Evolutionary conservation across 2,113 vertebrate genomes (phyloP).

Genomic region (Theristicus caerulescens): DNA sequence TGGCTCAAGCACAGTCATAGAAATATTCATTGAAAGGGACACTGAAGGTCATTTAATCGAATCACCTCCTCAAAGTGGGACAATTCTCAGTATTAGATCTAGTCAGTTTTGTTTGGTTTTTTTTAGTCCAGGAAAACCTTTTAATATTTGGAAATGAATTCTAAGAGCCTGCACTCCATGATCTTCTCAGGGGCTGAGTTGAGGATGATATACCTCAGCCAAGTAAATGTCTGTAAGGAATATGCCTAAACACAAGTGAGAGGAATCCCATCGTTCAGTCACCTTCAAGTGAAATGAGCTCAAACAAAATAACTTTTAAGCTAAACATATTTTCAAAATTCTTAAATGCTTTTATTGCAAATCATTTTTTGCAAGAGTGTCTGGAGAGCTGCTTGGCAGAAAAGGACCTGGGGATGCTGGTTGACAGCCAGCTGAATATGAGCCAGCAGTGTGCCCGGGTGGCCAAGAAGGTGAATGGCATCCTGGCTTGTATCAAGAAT

Average conservation of each 20-base stretch:
- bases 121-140: neutral
- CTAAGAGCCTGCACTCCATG: neutral
- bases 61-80: neutral
- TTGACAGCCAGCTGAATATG: too few relatives aligned
- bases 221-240: neutral
- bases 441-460: too few relatives aligned
- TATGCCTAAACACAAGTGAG: neutral
- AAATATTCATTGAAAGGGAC: neutral
- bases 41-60: neutral
- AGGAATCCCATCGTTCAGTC: neutral
- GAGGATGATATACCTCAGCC: neutral
- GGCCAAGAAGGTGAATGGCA: too few relatives aligned
- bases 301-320: neutral
- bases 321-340: neutral
- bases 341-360: neutral
- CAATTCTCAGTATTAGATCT: neutral
- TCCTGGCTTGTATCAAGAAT: too few relatives aligned
- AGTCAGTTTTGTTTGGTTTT: neutral
- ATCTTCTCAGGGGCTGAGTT: neutral
- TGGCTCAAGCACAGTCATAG: neutral
- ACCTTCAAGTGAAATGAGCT: neutral
- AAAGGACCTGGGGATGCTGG: too few relatives aligned
- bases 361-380: neutral
- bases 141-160: neutral
- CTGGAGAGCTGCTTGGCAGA: too few relatives aligned